Conservation (phyloP, 2,797 vertebrate genomes). For the Sylvilagus floridanus region DNA sequence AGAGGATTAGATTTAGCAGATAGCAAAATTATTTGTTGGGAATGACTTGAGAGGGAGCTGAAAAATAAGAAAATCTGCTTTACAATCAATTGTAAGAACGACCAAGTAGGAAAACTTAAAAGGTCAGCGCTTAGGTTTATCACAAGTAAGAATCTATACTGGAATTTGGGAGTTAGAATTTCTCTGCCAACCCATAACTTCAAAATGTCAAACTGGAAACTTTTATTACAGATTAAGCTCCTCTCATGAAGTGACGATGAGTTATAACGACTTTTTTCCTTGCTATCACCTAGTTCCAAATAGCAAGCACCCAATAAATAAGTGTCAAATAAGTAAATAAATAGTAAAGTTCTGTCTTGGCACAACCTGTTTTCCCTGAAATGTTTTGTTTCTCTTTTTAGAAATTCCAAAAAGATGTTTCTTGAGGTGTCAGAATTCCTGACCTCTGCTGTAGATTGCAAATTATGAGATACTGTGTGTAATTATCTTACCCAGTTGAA, state of each 20-base stretch:
- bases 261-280: background rate
- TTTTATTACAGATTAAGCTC: slow-evolving; percentile 11
- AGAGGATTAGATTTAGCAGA: background rate
- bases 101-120: slow-evolving; percentile 47
- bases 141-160: slow-evolving; percentile 34
- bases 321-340: slow-evolving; percentile 8
- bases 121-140: background rate
- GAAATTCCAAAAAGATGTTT: slow-evolving; percentile 21
- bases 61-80: slow-evolving; percentile 40
- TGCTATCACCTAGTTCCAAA: background rate
- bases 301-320: background rate
- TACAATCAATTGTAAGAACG: slow-evolving; percentile 35
- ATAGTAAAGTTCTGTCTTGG: background rate
- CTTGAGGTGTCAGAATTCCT: background rate
- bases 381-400: background rate
- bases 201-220: slow-evolving; percentile 46
- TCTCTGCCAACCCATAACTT: slow-evolving; percentile 25
- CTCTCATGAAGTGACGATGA: background rate
- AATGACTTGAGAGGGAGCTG: background rate
- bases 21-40: slow-evolving; percentile 14
- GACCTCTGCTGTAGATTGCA: background rate
- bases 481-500: background rate
- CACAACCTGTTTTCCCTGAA: slow-evolving; percentile 12
- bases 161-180: slow-evolving; percentile 57
- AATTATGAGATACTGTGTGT: background rate